Evolutionary conservation across 2,113 vertebrate genomes (phyloP).

Genomic region (Hystrix brachyura): DNA sequence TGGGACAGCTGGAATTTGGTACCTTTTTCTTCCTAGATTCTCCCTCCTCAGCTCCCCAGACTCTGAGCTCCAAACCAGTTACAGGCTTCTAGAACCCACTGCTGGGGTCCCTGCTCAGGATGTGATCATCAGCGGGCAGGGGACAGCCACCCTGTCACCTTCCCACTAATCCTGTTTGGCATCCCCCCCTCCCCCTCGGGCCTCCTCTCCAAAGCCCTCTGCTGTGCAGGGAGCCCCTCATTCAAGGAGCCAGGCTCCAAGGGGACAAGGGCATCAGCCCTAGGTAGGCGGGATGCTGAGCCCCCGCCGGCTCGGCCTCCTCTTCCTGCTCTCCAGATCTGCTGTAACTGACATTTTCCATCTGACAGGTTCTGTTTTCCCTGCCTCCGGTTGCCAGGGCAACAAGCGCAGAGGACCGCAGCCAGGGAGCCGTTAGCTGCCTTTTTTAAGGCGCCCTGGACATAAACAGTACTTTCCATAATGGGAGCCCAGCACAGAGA

Average conservation of each 20-base stretch:
- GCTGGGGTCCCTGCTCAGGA: neutral
- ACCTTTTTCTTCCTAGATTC: neutral
- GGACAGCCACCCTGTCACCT: rapidly evolving
- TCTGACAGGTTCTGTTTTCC: conserved; percentile 81
- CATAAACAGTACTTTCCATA: conserved; percentile 64
- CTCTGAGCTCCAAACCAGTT: neutral
- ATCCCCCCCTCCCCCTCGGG: neutral
- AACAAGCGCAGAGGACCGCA: conserved; percentile 66
- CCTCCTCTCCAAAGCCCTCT: neutral
- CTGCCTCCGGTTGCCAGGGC: conserved; percentile 83
- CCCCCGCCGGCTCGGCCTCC: neutral
- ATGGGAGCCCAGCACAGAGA: neutral
- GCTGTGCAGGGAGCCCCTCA: neutral
- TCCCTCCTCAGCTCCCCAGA: neutral
- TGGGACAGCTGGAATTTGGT: neutral
- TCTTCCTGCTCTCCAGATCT: conserved; percentile 13
- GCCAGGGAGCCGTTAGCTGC: conserved; percentile 69
- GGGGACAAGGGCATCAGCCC: neutral
- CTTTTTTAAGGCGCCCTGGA: conserved; percentile 74
- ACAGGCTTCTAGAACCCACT: neutral
- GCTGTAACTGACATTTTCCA: conserved; percentile 82
- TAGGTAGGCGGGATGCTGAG: too few relatives aligned
- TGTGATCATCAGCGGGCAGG: neutral
- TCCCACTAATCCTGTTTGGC: neutral
- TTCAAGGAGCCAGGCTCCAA: neutral